Conservation (phyloP, 1,140 invertebrate species). For the Schlechtendalia chinensis region DNA sequence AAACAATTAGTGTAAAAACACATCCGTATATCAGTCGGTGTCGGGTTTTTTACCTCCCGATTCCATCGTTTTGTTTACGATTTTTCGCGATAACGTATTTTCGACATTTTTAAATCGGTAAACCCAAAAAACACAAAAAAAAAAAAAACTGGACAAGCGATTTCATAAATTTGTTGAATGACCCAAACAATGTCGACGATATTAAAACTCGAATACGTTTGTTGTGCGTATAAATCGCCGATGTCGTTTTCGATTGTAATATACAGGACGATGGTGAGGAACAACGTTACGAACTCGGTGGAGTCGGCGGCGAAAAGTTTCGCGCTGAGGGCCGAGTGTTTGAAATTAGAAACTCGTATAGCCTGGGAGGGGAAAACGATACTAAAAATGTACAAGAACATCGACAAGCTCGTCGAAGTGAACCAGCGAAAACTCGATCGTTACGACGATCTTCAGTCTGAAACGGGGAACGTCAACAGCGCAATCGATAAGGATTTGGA, state of each 20-base stretch:
- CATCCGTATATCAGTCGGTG: no score
- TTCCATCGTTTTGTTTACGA: no score
- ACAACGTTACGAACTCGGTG: constrained; percentile 5
- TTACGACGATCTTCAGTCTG: background rate
- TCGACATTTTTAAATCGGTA: no score
- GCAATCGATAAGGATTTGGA: constrained; percentile 17
- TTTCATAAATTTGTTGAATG: no score
- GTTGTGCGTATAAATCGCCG: no score
- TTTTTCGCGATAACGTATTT: no score
- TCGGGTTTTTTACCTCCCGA: no score
- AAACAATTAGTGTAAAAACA: no score
- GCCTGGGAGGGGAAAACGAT: constrained; percentile 12
- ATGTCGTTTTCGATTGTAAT: background rate
- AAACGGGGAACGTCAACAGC: background rate
- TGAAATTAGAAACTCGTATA: constrained; percentile 5
- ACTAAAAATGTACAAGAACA: constrained; percentile 2
- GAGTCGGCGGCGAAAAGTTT: background rate
- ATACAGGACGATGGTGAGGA: constrained; percentile 31
- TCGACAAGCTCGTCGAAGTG: background rate
- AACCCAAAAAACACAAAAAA: no score
- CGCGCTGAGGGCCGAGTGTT: background rate
- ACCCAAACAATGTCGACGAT: no score
- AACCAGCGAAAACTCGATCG: background rate
- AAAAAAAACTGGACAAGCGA: no score
- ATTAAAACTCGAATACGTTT: no score